These are phyloP conservation scores for Bugulina stolonifera DNA, from an alignment of 2,888 invertebrate genomes.

Conservation along the genomic window DNA sequence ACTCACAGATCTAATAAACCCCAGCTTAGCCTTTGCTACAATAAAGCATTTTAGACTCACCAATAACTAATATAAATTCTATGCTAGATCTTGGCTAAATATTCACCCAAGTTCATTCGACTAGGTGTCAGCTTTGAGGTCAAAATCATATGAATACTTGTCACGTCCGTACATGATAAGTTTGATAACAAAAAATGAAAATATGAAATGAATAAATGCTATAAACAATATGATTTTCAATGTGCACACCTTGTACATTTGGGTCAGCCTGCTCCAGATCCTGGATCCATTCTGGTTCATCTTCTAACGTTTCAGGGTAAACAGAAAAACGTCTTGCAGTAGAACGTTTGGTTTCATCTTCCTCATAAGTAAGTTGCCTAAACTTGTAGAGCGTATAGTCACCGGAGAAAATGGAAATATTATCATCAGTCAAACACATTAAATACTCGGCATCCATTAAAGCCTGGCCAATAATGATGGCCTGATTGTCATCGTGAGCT, in stretches of 20 bases:
- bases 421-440: conserved; percentile 58
- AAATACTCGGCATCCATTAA: conserved; percentile 70
- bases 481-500: conserved; percentile 60
- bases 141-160: no score
- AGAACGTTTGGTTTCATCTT: neutral
- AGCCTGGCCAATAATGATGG: conserved; percentile 70
- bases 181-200: no score
- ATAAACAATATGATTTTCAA: neutral
- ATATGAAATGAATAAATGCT: neutral
- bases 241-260: conserved; percentile 28
- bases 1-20: no score
- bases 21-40: no score
- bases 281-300: conserved; percentile 65
- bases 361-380: neutral
- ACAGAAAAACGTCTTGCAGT: neutral
- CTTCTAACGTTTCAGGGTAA: conserved; percentile 49
- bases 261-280: conserved; percentile 57
- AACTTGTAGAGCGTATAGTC: conserved; percentile 60
- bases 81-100: no score
- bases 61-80: no score
- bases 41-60: no score
- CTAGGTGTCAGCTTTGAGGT: no score
- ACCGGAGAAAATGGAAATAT: conserved; percentile 60
- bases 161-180: no score
- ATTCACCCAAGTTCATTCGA: no score